Conservation (phyloP, 2,888 invertebrate genomes). For the Oscheius onirici region DNA sequence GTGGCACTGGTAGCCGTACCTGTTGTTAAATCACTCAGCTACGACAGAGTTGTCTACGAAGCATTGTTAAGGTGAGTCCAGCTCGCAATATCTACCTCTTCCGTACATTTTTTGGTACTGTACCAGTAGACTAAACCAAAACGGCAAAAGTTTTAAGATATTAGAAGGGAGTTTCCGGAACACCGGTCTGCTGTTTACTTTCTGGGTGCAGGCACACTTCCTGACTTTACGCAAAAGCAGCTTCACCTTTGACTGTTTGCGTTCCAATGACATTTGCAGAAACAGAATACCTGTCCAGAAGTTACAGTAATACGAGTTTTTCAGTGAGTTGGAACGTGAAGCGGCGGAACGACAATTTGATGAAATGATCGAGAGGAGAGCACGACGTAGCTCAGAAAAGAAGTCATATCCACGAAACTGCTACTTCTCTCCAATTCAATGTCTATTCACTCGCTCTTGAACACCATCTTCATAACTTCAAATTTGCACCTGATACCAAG, state of each 20-base stretch:
- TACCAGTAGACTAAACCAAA: too few relatives aligned
- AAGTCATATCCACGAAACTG: constrained; percentile 64
- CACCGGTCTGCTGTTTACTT: constrained; percentile 22
- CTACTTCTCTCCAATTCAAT: constrained; percentile 67
- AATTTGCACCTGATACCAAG: background rate
- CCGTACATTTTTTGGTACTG: too few relatives aligned
- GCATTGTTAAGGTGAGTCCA: constrained; percentile 51
- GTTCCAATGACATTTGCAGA: background rate
- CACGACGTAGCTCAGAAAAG: constrained; percentile 62
- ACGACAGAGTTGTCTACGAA: constrained; percentile 51
- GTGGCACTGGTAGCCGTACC: constrained; percentile 42
- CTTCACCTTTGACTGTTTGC: constrained; percentile 22
- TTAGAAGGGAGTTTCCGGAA: background rate
- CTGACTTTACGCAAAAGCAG: constrained; percentile 12
- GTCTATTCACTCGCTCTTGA: constrained; percentile 54
- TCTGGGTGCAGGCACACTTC: constrained; percentile 25
- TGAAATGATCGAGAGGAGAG: constrained; percentile 43
- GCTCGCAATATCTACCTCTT: too few relatives aligned
- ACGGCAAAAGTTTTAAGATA: too few relatives aligned
- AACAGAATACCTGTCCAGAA: background rate
- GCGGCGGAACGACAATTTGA: constrained; percentile 52
- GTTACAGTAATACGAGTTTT: constrained; percentile 27
- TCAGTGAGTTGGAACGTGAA: constrained; percentile 56
- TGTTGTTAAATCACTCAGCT: constrained; percentile 45
- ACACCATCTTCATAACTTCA: background rate